Conservation (phyloP, 2,113 vertebrate species). For the Amblyornis subalaris region DNA sequence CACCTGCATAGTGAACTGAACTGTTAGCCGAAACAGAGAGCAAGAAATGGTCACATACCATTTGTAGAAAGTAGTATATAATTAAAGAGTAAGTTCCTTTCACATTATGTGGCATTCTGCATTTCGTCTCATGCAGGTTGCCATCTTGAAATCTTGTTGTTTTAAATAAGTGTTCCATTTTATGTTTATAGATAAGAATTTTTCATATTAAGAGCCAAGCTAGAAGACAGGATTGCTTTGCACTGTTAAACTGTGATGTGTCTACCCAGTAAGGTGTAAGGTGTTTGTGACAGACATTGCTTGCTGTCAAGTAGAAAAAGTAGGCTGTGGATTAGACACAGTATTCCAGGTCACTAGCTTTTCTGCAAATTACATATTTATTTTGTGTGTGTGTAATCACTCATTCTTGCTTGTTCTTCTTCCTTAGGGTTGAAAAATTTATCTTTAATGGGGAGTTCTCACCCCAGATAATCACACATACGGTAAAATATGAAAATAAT, state of each 20-base stretch:
- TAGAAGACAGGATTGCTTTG: not conserved
- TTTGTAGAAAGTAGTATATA: not conserved
- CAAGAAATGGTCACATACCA: not conserved
- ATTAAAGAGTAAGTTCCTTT: not conserved
- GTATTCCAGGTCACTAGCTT: not conserved
- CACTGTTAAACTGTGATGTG: not conserved
- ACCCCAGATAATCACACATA: not conserved
- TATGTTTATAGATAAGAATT: not conserved
- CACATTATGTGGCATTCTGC: not conserved
- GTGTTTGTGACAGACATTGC: not conserved
- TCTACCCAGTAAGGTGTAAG: not conserved
- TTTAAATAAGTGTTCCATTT: not conserved
- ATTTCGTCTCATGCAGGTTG: not conserved
- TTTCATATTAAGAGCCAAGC: not conserved
- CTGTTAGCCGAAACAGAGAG: not conserved
- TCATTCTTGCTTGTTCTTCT: not conserved
- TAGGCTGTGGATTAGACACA: not conserved
- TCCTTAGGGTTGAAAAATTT: not conserved
- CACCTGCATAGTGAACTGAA: not conserved
- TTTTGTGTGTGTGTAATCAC: not conserved
- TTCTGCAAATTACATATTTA: not conserved
- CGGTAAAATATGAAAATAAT: not conserved
- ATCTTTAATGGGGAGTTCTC: not conserved
- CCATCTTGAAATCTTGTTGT: not conserved
- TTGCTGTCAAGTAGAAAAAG: not conserved